These are phyloP conservation scores for Accipiter fasciatus DNA, from an alignment of 2,797 vertebrate species.

Conservation along the genomic window DNA sequence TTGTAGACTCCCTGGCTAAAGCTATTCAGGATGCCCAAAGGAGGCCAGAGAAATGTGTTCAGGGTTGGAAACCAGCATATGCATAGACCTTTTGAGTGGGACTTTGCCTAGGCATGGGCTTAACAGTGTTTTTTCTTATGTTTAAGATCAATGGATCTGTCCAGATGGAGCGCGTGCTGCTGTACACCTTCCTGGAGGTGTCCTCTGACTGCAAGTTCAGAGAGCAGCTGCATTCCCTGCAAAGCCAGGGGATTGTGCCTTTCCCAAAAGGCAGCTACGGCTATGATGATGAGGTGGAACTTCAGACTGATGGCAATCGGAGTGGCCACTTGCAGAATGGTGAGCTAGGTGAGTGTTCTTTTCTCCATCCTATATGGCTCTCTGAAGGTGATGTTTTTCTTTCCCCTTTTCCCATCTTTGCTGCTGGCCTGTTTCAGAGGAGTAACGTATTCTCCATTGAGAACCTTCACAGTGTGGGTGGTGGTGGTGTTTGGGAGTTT, in stretches of 20 bases:
- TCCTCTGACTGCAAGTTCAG: slow-evolving; percentile 6
- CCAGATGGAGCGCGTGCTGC: slow-evolving; percentile 24
- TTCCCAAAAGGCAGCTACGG: rapidly evolving
- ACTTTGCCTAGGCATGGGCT: background rate
- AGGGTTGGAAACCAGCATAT: rapidly evolving
- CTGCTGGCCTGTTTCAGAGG: background rate
- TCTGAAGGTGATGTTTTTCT: background rate
- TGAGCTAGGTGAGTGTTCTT: background rate
- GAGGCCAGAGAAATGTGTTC: background rate
- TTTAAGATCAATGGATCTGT: background rate
- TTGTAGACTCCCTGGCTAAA: background rate
- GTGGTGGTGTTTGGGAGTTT: background rate
- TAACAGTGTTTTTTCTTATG: background rate
- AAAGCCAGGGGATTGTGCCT: background rate
- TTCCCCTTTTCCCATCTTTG: background rate
- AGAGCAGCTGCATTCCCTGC: slow-evolving; percentile 46
- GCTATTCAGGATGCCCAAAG: background rate
- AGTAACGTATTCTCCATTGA: background rate
- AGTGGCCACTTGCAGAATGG: background rate
- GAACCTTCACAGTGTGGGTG: background rate
- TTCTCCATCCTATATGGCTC: too few species aligned
- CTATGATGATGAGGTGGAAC: background rate
- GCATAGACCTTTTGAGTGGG: rapidly evolving
- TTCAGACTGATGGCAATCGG: slow-evolving; percentile 73
- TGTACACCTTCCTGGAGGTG: slow-evolving; percentile 68